Evolutionary conservation across 53 echinoderm and acorn worm genomes (phyloP).

Genomic region (Temnopleurus reevesii): DNA sequence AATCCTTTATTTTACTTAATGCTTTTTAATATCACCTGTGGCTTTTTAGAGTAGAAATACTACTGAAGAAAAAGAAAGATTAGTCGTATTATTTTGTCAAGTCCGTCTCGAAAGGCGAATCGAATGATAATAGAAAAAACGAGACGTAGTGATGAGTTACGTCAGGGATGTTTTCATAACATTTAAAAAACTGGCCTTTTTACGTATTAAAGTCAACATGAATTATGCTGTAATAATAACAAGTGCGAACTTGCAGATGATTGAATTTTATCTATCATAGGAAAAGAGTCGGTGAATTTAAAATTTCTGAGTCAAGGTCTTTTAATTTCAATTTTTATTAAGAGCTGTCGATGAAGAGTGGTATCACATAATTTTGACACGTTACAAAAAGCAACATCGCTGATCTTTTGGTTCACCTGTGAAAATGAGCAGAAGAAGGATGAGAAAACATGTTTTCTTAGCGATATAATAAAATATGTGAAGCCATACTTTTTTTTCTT

Average conservation of each 20-base stretch:
- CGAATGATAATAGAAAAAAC: background rate
- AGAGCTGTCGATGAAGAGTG: no score
- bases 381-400: no score
- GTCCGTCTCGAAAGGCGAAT: background rate
- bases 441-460: no score
- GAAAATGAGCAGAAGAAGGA: no score
- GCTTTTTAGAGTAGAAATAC: background rate
- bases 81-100: background rate
- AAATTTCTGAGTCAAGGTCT: background rate
- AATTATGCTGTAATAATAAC: constrained; percentile 2
- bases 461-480: no score
- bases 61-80: background rate
- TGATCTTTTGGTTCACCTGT: no score
- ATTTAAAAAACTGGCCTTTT: background rate
- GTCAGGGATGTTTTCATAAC: background rate
- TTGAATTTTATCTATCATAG: background rate
- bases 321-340: background rate
- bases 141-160: background rate
- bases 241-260: background rate
- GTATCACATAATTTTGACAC: no score
- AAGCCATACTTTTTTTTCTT: no score
- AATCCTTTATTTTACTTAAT: background rate
- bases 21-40: background rate
- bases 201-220: background rate
- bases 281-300: background rate